phyloP scores from a whole-genome alignment of 2,113 vertebrate species.

The Chunga burmeisteri region DNA sequence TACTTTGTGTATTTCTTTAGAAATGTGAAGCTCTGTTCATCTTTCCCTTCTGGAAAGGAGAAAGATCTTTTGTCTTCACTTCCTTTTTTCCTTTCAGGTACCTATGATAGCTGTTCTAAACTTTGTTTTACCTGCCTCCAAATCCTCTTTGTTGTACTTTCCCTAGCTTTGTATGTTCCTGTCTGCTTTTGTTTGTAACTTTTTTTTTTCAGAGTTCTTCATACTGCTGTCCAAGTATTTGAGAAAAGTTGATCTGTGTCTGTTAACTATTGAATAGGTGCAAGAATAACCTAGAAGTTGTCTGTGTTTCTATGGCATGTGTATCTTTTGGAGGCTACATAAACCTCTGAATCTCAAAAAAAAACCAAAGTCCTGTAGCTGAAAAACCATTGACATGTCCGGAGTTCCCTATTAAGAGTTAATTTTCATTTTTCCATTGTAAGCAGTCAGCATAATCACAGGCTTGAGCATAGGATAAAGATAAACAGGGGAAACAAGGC shows the following conservation, averaged over 20 bases:
- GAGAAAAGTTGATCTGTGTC: not conserved
- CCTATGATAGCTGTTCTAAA: conserved; percentile 49
- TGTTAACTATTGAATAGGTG: not conserved
- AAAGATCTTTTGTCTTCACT: conserved; percentile 65
- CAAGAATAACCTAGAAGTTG: not conserved
- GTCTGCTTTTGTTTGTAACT: not conserved
- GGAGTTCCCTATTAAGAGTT: not conserved
- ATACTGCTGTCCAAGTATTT: not conserved
- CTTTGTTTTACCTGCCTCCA: not conserved
- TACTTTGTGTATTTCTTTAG: conserved; percentile 64
- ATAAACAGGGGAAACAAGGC: not conserved
- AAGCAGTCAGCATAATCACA: not conserved
- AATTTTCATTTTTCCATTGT: not conserved
- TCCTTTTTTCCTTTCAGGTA: conserved; percentile 63
- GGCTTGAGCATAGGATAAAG: not conserved
- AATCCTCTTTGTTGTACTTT: not conserved
- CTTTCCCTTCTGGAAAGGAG: conserved; percentile 66
- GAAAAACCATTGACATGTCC: not conserved
- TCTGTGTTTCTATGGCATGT: not conserved
- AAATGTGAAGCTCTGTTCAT: conserved; percentile 66
- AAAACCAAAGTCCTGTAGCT: not conserved
- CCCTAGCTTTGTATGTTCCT: not conserved
- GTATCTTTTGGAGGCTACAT: not conserved
- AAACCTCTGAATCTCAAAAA: not conserved
- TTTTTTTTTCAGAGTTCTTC: not conserved